Evolutionary conservation across 2,888 invertebrate species (phyloP).

Genomic region (Leucophenga maculata): DNA sequence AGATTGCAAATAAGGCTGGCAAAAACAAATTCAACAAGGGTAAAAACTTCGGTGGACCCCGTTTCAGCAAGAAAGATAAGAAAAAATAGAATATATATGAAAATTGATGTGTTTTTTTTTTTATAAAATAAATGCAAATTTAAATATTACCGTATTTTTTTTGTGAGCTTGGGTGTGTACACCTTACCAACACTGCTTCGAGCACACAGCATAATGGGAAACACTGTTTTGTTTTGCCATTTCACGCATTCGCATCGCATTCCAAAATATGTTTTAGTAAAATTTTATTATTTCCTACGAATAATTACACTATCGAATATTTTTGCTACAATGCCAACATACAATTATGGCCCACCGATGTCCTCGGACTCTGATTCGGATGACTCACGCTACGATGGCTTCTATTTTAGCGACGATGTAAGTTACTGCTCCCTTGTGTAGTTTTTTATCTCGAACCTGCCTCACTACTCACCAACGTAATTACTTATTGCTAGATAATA

Average conservation of each 20-base stretch:
- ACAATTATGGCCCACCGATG: conserved; percentile 57
- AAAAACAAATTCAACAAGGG: conserved; percentile 72
- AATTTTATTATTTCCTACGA: too few relatives aligned
- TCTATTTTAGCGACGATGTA: conserved; percentile 64
- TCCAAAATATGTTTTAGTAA: too few relatives aligned
- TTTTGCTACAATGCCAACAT: conserved; percentile 35
- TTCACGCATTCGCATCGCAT: neutral
- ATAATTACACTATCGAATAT: too few relatives aligned
- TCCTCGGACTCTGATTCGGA: conserved; percentile 64
- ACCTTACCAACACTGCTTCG: too few relatives aligned
- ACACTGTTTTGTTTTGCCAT: neutral
- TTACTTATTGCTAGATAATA: neutral
- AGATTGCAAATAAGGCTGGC: conserved; percentile 71
- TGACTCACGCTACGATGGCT: conserved; percentile 67
- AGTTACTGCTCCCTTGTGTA: conserved; percentile 29
- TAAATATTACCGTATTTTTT: too few relatives aligned
- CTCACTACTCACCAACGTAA: neutral
- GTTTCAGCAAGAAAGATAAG: conserved; percentile 65
- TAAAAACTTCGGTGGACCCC: conserved; percentile 70
- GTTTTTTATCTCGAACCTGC: too few relatives aligned
- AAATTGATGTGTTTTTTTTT: too few relatives aligned
- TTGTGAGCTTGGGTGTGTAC: too few relatives aligned
- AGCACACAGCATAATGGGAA: neutral
- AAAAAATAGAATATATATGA: conserved; percentile 45
- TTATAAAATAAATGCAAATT: too few relatives aligned